phyloP scores from a whole-genome alignment of 2,888 invertebrate species.

The Isoperla grammatica region DNA sequence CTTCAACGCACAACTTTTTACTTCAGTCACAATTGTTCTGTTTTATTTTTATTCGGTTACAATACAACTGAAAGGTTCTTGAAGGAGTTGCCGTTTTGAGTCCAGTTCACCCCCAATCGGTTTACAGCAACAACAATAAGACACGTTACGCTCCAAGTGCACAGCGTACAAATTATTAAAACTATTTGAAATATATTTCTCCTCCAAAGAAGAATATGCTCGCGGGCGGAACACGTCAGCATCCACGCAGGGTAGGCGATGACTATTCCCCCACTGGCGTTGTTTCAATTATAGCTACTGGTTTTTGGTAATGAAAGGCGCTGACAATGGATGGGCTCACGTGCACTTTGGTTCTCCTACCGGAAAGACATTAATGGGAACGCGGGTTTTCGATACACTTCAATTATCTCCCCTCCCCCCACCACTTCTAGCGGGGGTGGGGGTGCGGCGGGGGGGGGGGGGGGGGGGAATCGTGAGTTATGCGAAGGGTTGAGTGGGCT shows the following conservation, averaged over 20 bases:
- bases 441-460: neutral
- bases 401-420: conserved; percentile 17
- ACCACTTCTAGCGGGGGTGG: neutral
- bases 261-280: neutral
- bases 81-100: too few species aligned
- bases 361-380: conserved; percentile 26
- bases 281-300: conserved; percentile 13
- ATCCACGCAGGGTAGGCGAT: neutral
- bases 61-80: too few species aligned
- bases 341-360: conserved; percentile 16
- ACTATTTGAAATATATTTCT: too few species aligned
- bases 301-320: conserved; percentile 22
- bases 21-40: too few species aligned
- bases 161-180: too few species aligned
- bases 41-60: too few species aligned
- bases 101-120: too few species aligned
- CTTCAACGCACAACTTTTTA: too few species aligned
- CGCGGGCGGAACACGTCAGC: neutral
- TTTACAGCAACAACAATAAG: too few species aligned
- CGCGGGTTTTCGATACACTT: conserved; percentile 25
- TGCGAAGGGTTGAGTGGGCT: neutral
- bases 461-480: neutral
- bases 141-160: too few species aligned
- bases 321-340: conserved; percentile 21
- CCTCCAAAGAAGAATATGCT: too few species aligned